phyloP scores from a whole-genome alignment of 2,888 invertebrate species.

The Polymixis flavicincta region DNA sequence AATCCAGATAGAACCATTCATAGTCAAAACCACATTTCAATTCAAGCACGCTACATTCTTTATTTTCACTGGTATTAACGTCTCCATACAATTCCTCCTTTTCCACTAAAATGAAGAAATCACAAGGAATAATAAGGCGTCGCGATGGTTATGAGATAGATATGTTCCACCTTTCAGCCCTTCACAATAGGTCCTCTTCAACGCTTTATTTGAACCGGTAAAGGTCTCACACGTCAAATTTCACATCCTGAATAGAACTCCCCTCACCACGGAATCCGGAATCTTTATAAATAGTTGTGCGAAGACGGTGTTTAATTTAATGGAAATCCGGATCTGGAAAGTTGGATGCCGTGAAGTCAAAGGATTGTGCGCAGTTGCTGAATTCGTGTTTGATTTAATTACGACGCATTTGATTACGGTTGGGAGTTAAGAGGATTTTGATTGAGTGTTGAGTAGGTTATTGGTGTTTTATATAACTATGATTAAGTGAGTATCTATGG shows the following conservation, averaged over 20 bases:
- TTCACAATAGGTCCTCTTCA: slow-evolving; percentile 77
- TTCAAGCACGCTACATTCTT: not conserved
- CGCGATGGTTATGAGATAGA: slow-evolving; percentile 82
- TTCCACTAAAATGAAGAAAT: slow-evolving; percentile 78
- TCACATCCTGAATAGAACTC: slow-evolving; percentile 87
- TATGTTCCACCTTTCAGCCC: slow-evolving; percentile 78
- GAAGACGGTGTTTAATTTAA: slow-evolving; percentile 88
- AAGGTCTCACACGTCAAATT: slow-evolving; percentile 90
- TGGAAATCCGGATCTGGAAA: slow-evolving; percentile 83
- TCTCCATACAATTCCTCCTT: slow-evolving; percentile 68
- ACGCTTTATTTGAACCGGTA: slow-evolving; percentile 78
- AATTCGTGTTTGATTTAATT: slow-evolving; percentile 82
- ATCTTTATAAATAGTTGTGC: slow-evolving; percentile 90
- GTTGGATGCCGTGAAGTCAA: slow-evolving; percentile 84
- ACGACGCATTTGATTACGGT: slow-evolving; percentile 71
- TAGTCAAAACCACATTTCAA: not conserved
- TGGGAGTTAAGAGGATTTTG: slow-evolving; percentile 55
- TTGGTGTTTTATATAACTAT: slow-evolving; percentile 18
- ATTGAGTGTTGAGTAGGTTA: slow-evolving; percentile 23
- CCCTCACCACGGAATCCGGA: slow-evolving; percentile 85
- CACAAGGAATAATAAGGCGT: slow-evolving; percentile 83
- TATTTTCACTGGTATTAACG: slow-evolving; percentile 43
- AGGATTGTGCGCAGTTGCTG: slow-evolving; percentile 78
- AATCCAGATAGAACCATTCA: not conserved
- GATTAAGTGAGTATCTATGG: not conserved